Evolutionary conservation across 2,797 vertebrate species (phyloP).

Genomic region (Argentina silus): DNA sequence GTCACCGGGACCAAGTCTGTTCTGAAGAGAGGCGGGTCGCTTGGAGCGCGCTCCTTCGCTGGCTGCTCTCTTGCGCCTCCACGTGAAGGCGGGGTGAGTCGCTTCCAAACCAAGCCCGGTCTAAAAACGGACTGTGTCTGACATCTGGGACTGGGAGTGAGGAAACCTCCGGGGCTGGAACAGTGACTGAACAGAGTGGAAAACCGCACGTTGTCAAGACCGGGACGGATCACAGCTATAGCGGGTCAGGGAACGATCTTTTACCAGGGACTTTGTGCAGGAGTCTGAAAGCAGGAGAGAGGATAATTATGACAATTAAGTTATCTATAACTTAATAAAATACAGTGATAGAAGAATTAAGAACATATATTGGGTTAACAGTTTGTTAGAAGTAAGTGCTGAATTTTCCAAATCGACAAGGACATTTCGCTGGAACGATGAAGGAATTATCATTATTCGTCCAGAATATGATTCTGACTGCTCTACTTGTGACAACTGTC

Average conservation of each 20-base stretch:
- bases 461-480: slow-evolving; percentile 40
- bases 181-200: not conserved
- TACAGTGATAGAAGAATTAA: not conserved
- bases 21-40: slow-evolving; percentile 23
- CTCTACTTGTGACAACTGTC: slow-evolving; percentile 49
- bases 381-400: not conserved
- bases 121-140: slow-evolving; percentile 17
- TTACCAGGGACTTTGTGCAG: not conserved
- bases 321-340: not conserved
- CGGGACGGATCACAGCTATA: slow-evolving; percentile 14
- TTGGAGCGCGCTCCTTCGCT: not conserved
- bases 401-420: not conserved
- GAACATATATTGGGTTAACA: not conserved
- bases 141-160: slow-evolving; percentile 1
- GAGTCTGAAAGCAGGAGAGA: not conserved
- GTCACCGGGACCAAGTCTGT: not conserved
- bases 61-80: slow-evolving; percentile 21
- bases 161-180: not conserved
- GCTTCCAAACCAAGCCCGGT: slow-evolving; percentile 4
- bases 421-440: slow-evolving; percentile 46
- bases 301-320: not conserved
- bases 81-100: slow-evolving; percentile 32
- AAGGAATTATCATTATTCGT: slow-evolving; percentile 62
- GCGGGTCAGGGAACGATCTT: slow-evolving; percentile 15
- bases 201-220: slow-evolving; percentile 10